Base-by-base conservation (phyloP, 2,888 invertebrate species). In the Heteromyza rotundicornis region DNA sequence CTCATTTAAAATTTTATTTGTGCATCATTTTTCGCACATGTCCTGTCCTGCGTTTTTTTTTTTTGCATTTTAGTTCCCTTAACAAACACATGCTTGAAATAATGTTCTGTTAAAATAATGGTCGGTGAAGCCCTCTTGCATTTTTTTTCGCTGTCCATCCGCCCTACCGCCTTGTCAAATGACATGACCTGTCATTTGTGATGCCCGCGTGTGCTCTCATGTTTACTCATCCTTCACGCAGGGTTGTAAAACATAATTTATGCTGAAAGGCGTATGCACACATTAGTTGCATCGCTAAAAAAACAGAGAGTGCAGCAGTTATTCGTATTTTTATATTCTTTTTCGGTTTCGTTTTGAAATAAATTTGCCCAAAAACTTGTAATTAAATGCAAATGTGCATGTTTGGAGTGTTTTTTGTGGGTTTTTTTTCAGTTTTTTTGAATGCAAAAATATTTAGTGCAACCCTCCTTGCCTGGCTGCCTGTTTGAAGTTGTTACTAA, bases 21-120 rank as follows among this genome's bases (percentile, higher is more conserved):
- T 19, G 16, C 16, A 5, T 44, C n/a, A 17, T 40, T 40, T 40
- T 19, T 23, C 24, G 55, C 55, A 55, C 40, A 40, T 51, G 51
- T 51, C 51, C 51, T 55, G 14, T 53, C 17, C 7, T 27, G 17
- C 35, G 8, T 19, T 53, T 27, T 3, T 10, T 49, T 24, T 23
- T 23, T 22, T 51, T 23, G 51, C n/a, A n/a, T 55, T 22, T 12
- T 36, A 14, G 20, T 32, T 35, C 8, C 24, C 3, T 40, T n/a
- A 27, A 7, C 27, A 27, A 27, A n/a, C 40, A 3, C n/a, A n/a
- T n/a, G n/a, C n/a, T n/a, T n/a, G n/a, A n/a, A n/a, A n/a, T n/a
- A n/a, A n/a, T n/a, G n/a, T n/a, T n/a, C n/a, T n/a, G n/a, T n/a
- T n/a, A n/a, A n/a, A n/a, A n/a, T n/a, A n/a, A n/a, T n/a, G n/a